Percentiles rank a stretch among this genome's conserved stretches.
These are phyloP conservation scores for Chinchilla lanigera DNA, from an alignment of 2,113 vertebrate genomes.

Conservation along the genomic window DNA sequence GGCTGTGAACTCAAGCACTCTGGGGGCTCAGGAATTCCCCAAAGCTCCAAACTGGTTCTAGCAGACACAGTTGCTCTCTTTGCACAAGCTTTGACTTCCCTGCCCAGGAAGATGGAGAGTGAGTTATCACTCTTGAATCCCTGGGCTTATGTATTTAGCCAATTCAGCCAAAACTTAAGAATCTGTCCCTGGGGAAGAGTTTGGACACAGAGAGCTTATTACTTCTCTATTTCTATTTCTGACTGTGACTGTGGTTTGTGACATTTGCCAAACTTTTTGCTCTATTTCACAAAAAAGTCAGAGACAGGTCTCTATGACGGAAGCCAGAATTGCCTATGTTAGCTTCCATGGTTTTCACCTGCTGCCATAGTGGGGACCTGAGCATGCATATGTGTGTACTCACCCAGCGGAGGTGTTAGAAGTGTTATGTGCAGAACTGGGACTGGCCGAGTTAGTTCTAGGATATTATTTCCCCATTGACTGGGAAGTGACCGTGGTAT, in stretches of 20 bases:
- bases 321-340: neutral
- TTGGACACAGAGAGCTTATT: conserved; percentile 47
- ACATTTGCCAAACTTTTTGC: conserved; percentile 41
- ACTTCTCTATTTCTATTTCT: conserved; percentile 57
- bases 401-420: neutral
- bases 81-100: neutral
- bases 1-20: neutral
- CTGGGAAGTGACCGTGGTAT: neutral
- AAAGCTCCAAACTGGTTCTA: neutral
- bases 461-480: neutral
- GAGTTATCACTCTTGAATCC: conserved; percentile 72
- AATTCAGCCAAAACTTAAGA: conserved; percentile 70
- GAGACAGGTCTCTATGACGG: neutral
- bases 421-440: neutral
- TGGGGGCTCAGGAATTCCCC: neutral
- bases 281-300: conserved; percentile 45
- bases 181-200: conserved; percentile 48
- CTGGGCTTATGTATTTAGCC: conserved; percentile 65
- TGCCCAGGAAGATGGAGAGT: conserved; percentile 42
- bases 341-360: neutral
- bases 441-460: neutral
- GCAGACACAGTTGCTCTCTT: conserved; percentile 14
- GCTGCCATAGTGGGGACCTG: neutral
- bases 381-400: neutral
- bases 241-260: conserved; percentile 2